Evolutionary conservation across 2,888 invertebrate genomes (phyloP), one percentile per base, ranked within the genome.

Genomic region (Saturnia japonica): DNA sequence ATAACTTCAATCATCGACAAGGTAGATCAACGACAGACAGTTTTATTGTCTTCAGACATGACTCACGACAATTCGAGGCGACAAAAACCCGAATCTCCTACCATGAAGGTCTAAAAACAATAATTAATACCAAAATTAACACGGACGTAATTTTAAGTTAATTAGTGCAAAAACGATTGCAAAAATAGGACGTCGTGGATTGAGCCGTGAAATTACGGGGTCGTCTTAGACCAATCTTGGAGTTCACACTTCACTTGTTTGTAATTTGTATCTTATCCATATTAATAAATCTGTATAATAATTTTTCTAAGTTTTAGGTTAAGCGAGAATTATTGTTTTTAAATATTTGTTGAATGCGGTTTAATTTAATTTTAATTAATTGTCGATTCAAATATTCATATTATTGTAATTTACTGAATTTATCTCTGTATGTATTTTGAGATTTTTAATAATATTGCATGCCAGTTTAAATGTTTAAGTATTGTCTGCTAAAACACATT

Each of bases 101-200:
- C 71, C 75, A 74, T 74, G 71, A 74, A 75, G 75, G 74, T 60
- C 51, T 68, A 69, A 71, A 66, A 69, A 70, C 71, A 22, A n/a
- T 70, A 74, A 71, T 70, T 74, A 72, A 74, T 72, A 70, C 72
- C 72, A 12, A 34, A 75, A 74, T 75, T 75, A 75, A 71, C 22
- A 72, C 72, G 72, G 74, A 75, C 74, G 71, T 72, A 69, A 47
- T 67, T 68, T 74, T 68, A 34, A 45, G 43, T 47, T 72, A 70
- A 74, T 67, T 70, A 57, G 51, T 34, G 60, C 68, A 75, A 77
- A 77, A 77, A 75, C 51, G 22, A 1, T 11, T 57, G 57, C 57
- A 25, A 57, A 57, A 57, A 57, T 57, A 25, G 25, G 12, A 57
- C 57, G 57, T 25, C 25, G 25, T 3, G 25, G 25, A 57, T 0